Conservation (phyloP, 2,888 invertebrate species). For the Folsomia manolachei region DNA sequence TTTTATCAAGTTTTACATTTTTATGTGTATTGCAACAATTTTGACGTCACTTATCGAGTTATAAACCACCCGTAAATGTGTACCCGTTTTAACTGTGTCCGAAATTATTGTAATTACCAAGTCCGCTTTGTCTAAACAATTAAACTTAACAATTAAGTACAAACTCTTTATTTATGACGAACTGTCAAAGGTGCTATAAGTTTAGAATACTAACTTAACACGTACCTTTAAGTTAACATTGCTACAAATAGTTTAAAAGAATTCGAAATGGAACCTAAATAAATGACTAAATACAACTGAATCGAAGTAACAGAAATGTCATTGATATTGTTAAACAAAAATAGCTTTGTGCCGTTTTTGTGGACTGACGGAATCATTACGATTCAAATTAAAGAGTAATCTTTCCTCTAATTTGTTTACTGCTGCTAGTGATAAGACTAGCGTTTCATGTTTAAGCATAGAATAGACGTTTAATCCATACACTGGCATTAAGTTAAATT, state of each 20-base stretch:
- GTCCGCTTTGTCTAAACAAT: background rate
- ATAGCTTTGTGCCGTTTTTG: no score
- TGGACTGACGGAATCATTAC: conserved; percentile 53
- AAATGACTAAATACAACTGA: background rate
- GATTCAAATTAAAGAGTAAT: conserved; percentile 67
- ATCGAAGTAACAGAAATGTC: background rate
- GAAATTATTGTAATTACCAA: background rate
- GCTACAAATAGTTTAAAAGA: background rate
- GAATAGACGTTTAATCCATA: conserved; percentile 92
- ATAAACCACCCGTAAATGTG: no score
- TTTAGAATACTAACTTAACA: background rate
- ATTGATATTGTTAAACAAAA: background rate
- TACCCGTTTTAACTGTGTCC: background rate
- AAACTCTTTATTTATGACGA: background rate
- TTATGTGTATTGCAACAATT: background rate
- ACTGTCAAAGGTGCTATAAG: background rate
- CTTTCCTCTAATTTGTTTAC: conserved; percentile 79
- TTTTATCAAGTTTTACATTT: background rate
- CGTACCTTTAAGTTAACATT: background rate
- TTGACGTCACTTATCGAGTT: no score
- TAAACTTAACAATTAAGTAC: conserved; percentile 1
- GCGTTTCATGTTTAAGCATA: conserved; percentile 92
- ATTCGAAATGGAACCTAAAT: background rate
- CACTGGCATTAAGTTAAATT: conserved; percentile 90
- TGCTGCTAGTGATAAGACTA: conserved; percentile 81